Base-by-base conservation (phyloP, 2,113 vertebrate species). In the Nettapus auritus region DNA sequence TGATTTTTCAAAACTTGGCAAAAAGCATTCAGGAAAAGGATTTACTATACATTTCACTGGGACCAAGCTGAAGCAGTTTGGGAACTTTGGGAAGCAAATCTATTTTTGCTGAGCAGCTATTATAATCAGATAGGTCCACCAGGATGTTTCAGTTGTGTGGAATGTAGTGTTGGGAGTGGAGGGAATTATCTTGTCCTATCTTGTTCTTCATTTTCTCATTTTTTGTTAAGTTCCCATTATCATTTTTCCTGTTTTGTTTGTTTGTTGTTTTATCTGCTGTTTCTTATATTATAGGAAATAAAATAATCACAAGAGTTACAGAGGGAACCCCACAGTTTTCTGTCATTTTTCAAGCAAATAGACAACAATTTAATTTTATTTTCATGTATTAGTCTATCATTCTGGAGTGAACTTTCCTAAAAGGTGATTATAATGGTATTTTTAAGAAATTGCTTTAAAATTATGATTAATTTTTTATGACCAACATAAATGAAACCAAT, bases 391-490 rank as follows among this genome's bases (percentile, higher is more conserved):
- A 44, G 76, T 82, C 34, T 57, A 31, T 78, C n/a, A 52, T 16
- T 76, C 22, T 46, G 63, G 95, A 88, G 33, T 60, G 69, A 70
- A 74, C 31, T 92, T 85, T 91, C 52, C 68, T 70, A 57, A 76
- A 92, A 95, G 66, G 40, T 88, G 53, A 93, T 73, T 63, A 59
- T 59, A 82, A 94, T 53, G 38, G 42, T 76, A 76, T 55, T 96
- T 90, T 48, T 38, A 55, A 90, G n/a, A 92, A 96, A 96, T 74
- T 63, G 38, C 73, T 96, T 96, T 78, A 89, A 94, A 92, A 93
- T 93, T 68, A 53, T 81, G 85, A 86, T 67, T 83, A 75, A 94
- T 93, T 82, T 77, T 96, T 91, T 94, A 91, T 57, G 40, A 68
- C 34, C 50, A 89, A 66, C 53, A 87, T 85, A 96, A 94, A 93